Base-by-base conservation (phyloP, 2,888 invertebrate species). In the Machimus atricapillus region DNA sequence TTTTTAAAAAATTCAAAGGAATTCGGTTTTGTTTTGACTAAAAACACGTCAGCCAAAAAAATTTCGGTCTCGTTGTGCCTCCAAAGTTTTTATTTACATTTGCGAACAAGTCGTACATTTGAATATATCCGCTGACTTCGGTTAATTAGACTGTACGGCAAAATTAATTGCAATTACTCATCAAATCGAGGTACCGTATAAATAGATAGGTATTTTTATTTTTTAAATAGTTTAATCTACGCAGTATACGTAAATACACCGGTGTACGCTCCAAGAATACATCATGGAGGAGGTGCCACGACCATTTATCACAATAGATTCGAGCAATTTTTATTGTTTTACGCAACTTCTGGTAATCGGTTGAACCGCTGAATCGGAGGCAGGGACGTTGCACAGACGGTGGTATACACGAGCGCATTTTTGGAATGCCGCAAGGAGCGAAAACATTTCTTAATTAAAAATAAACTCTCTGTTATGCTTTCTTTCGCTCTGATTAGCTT, bases 331-430 rank as follows among this genome's bases (percentile, higher is more conserved):
- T 78, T 43, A 78, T 78, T 78, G 78, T 78, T 78, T 78, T 78
- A 78, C 78, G 78, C 37, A 43, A 78, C 37, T 78, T 78, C 23
- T 34, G 16, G 78, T 78, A 27, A 12, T 27, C 12, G 27, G 58
- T 4, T 66, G 27, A 27, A 27, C 12, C 23, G 43, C 19, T 12
- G 46, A 78, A 78, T 78, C 19, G 43, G 19, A 23, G 12, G 43
- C 19, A 8, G 78, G n/a, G 78, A 43, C 78, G 78, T 78, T 40
- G 78, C 78, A 43, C 78, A 46, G 37, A 78, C 43, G 23, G 78
- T 78, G 78, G 78, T 78, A 78, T 78, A 78, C 78, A 78, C 78
- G 78, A 46, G 78, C 78, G 43, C 37, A 78, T 78, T 43, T 78
- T 78, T 78, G 46, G 40, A 78, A 78, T 78, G 40, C 78, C 78